Evolutionary conservation across 2,888 invertebrate species (phyloP).

Genomic region (Spodoptera exigua): DNA sequence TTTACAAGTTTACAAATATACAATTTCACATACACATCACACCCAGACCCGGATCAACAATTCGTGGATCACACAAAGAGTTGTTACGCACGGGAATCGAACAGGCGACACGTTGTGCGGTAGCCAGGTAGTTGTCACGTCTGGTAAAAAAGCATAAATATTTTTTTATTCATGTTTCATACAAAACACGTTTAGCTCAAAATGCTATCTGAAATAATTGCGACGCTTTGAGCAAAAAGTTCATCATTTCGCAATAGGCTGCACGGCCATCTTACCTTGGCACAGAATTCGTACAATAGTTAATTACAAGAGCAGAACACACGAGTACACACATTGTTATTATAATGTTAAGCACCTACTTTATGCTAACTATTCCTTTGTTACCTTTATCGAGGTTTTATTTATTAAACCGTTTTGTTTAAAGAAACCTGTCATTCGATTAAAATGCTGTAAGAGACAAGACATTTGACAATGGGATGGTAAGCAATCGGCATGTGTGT

Average conservation of each 20-base stretch:
- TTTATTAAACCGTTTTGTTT: slow-evolving; percentile 8
- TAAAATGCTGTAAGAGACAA: no score
- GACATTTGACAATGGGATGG: no score
- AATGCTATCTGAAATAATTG: slow-evolving; percentile 21
- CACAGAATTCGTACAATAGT: slow-evolving; percentile 73
- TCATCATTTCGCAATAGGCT: slow-evolving; percentile 57
- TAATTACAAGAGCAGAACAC: slow-evolving; percentile 63
- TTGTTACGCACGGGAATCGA: no score
- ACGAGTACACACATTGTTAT: slow-evolving; percentile 50
- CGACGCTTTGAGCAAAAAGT: slow-evolving; percentile 45
- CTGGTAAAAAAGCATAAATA: no score
- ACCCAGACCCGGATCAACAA: no score
- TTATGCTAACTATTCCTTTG: slow-evolving; percentile 32
- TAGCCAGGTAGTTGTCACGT: no score
- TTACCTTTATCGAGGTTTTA: slow-evolving; percentile 10
- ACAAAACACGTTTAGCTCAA: not conserved
- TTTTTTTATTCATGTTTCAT: no score
- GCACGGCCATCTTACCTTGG: slow-evolving; percentile 65
- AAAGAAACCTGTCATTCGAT: not conserved
- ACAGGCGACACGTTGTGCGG: no score
- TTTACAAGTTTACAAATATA: no score
- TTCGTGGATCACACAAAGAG: no score
- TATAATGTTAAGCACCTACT: slow-evolving; percentile 55
- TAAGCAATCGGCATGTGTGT: no score
- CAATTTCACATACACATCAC: no score